Conservation (phyloP, 2,888 invertebrate species). For the Drosophila mimetica region DNA sequence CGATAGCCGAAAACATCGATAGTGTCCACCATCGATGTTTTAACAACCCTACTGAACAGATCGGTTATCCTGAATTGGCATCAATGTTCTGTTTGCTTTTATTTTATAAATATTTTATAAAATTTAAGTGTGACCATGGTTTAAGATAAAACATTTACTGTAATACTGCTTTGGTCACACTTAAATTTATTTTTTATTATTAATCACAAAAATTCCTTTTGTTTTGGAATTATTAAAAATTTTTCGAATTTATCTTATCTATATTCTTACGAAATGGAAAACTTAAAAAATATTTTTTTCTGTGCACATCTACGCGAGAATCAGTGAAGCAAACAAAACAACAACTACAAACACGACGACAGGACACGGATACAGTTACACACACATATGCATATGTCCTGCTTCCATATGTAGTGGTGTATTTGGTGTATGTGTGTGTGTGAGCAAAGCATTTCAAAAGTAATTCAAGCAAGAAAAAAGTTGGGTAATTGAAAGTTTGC, state of each 20-base stretch:
- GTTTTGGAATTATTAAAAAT: no score
- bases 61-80: not conserved
- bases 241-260: no score
- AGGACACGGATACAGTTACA: constrained; percentile 13
- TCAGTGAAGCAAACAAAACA: constrained; percentile 27
- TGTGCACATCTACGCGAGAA: constrained; percentile 20
- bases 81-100: not conserved
- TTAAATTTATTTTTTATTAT: no score
- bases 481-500: constrained; percentile 78
- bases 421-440: constrained; percentile 17
- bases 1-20: no score
- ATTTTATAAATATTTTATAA: not conserved
- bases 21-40: no score
- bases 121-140: no score
- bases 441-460: constrained; percentile 68
- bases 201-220: no score
- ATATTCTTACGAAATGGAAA: no score
- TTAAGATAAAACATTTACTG: no score
- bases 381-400: constrained; percentile 39
- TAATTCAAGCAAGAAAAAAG: constrained; percentile 78
- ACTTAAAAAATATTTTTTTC: not conserved
- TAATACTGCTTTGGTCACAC: no score
- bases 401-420: constrained; percentile 3
- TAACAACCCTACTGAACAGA: no score
- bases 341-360: constrained; percentile 16